A percentile compares a stretch with the other conserved stretches of the same genome.
phyloP scores from a whole-genome alignment of 2,113 vertebrate species.

The Pelobates fuscus region DNA sequence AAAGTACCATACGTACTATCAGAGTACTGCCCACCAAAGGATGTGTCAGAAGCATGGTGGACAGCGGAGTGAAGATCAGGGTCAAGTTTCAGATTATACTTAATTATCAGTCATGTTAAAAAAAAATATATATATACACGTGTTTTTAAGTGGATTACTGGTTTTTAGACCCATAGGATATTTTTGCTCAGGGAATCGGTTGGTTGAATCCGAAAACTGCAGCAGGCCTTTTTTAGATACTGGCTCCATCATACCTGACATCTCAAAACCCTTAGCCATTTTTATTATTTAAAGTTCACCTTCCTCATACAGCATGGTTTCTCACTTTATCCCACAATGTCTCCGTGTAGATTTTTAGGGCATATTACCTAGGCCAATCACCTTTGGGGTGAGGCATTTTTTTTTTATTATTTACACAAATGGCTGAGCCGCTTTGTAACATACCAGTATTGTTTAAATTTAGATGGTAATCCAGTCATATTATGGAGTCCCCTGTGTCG shows the following conservation, averaged over 20 bases:
- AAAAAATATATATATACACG: background rate
- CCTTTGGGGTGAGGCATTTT: too few relatives aligned
- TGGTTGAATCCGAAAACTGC: constrained; percentile 24
- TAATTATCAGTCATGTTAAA: background rate
- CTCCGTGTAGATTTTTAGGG: background rate
- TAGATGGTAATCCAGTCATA: too few relatives aligned
- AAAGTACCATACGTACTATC: too few relatives aligned
- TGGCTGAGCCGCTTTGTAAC: background rate
- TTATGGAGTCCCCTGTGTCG: background rate
- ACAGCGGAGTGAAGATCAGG: too few relatives aligned
- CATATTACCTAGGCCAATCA: too few relatives aligned
- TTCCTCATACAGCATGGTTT: background rate
- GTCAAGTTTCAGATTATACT: background rate
- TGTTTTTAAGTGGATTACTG: background rate
- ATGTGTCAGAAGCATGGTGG: too few relatives aligned
- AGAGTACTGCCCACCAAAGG: too few relatives aligned
- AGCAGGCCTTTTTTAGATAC: background rate
- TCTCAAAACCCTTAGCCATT: background rate
- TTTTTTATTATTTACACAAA: background rate
- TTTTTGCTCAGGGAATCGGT: constrained; percentile 38
- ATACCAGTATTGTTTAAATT: background rate
- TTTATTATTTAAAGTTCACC: background rate
- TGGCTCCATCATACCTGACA: background rate
- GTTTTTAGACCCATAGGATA: constrained; percentile 15
- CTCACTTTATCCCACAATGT: background rate